These are phyloP conservation scores for Channallabes apus DNA, from an alignment of 2,797 vertebrate species.

Conservation along the genomic window DNA sequence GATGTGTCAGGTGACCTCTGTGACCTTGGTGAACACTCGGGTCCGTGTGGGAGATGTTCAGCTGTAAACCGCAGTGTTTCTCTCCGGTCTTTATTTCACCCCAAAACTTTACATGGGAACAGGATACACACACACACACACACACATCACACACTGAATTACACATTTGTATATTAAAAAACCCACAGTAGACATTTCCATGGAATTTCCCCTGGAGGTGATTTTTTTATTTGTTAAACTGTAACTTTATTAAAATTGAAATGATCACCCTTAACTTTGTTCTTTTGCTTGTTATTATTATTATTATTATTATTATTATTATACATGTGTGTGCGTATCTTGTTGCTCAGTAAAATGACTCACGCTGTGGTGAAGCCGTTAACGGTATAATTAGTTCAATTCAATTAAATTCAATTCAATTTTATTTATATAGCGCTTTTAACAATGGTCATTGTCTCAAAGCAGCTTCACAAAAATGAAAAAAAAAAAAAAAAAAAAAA, in stretches of 20 bases:
- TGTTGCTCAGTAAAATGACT: not conserved
- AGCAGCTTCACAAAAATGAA: too few species aligned
- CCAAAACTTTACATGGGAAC: not conserved
- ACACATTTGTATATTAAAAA: not conserved
- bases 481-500: too few species aligned
- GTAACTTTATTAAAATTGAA: not conserved
- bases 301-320: not conserved
- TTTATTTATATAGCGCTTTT: too few species aligned
- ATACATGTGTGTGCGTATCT: not conserved
- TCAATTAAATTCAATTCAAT: too few species aligned
- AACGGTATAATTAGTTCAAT: conserved; percentile 8
- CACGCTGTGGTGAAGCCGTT: not conserved
- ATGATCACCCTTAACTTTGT: not conserved
- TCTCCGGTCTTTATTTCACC: not conserved
- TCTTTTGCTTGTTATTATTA: not conserved
- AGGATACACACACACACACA: too few species aligned
- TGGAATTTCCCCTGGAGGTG: not conserved
- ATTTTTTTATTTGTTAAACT: not conserved
- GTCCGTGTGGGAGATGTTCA: not conserved
- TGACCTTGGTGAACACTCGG: too few species aligned
- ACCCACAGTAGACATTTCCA: not conserved
- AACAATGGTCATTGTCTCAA: too few species aligned
- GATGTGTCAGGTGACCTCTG: too few species aligned
- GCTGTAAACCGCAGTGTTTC: not conserved
- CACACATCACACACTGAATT: not conserved